Base-by-base conservation (phyloP, 1,140 invertebrate species). In the Ceratina calcarata region DNA sequence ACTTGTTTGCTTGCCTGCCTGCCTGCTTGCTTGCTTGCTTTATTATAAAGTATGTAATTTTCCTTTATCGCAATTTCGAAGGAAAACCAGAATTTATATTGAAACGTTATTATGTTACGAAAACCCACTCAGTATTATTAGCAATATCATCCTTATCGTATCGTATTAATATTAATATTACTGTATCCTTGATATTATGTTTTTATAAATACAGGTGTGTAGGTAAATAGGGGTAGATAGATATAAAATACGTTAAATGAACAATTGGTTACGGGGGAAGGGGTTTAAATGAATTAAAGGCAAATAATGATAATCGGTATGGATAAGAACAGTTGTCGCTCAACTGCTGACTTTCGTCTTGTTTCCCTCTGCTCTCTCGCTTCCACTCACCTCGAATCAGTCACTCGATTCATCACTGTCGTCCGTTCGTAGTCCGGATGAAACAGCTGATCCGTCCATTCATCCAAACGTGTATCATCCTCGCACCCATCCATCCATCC, bases 71-170 rank as follows among this genome's bases (percentile, higher is more conserved):
- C 78, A 83, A 82, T 88, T 81, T 88, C 73, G 82, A 86, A 87
- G 86, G 87, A 88, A 90, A 89, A 90, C 89, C 89, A 90, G 88
- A 91, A 89, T 82, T 89, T 86, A 90, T 91, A 91, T 84, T 90
- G 90, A 90, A 93, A 92, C 91, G 90, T 92, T 92, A 92, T 91
- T 88, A 90, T 92, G 91, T 93, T 91, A 92, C 91, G 92, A 93
- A 93, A 93, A 92, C 91, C 92, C 92, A 93, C 92, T 93, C 91
- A 91, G 89, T 91, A 88, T 93, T 90, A 93, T 93, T 93, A 93
- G 92, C 91, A 90, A 92, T 93, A 93, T 92, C 90, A 93, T 92
- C 81, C 91, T 93, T 93, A 93, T 92, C 86, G 87, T 93, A 92
- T 92, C 92, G 91, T 45, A 45, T 93, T 93, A 92, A 92, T 93